A percentile compares a stretch with the other conserved stretches of the same genome.
These are phyloP conservation scores for Coenonympha glycerion DNA, from an alignment of 2,888 invertebrate genomes.

Conservation along the genomic window DNA sequence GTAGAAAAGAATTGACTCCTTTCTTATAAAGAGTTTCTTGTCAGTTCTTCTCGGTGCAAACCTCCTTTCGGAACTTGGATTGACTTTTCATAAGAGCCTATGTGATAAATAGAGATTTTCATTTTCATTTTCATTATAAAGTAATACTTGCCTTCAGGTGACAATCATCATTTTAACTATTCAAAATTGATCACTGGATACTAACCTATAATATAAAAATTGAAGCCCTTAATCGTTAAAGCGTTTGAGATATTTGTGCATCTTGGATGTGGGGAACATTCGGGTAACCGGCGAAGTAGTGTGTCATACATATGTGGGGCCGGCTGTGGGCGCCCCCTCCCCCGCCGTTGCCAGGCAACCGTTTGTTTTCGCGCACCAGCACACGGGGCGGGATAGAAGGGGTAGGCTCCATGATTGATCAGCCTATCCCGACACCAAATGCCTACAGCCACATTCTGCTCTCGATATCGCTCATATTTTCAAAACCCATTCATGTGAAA, in stretches of 20 bases:
- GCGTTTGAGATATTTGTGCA: constrained; percentile 23
- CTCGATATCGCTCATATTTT: constrained; percentile 38
- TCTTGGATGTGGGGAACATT: constrained; percentile 28
- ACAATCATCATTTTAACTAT: no score
- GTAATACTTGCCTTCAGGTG: no score
- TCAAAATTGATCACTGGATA: background rate
- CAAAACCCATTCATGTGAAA: constrained; percentile 26
- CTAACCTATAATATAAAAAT: background rate
- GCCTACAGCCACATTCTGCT: constrained; percentile 56
- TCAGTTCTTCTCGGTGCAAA: no score
- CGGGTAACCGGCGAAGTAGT: constrained; percentile 30
- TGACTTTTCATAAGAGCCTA: no score
- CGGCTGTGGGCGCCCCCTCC: constrained; percentile 48
- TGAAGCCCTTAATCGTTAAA: background rate
- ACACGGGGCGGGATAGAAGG: constrained; percentile 71
- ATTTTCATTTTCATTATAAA: no score
- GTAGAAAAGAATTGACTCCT: no score
- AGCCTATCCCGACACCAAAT: constrained; percentile 69
- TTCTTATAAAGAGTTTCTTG: no score
- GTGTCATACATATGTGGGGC: constrained; percentile 58
- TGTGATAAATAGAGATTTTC: no score
- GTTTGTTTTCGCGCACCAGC: constrained; percentile 69
- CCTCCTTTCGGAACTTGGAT: no score
- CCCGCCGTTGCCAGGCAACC: constrained; percentile 66
- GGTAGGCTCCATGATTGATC: constrained; percentile 75